Base-by-base conservation (phyloP, 2,888 invertebrate species). In the Heliconius ismenius region DNA sequence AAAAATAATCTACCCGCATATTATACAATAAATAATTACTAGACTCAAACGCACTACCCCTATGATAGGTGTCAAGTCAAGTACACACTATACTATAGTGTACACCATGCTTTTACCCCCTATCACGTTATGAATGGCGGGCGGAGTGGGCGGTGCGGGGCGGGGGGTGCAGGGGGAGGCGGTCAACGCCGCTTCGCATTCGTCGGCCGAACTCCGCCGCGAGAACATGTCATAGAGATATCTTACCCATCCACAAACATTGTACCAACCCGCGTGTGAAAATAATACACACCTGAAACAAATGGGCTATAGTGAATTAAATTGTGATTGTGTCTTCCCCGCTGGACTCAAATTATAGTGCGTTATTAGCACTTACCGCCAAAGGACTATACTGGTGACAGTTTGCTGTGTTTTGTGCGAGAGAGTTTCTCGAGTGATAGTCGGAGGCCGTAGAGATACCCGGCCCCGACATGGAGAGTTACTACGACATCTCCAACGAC, bases 401-500 rank as follows among this genome's bases (percentile, higher is more conserved):
- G 91, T 90, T 89, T 83, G 87, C 85, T 84, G 91, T 89, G 88
- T 87, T 87, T 85, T 87, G 88, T 90, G 90, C 85, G 87, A 81
- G 86, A 86, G 86, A 86, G 86, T 88, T 87, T 86, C 84, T 83
- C 84, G 83, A 84, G 86, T 83, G 86, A 78, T 83, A 83, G 90
- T 89, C 90, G 91, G 90, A 89, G 89, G 90, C 89, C 89, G 89
- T 85, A 83, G 83, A 81, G 84, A 82, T 83, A 83, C 87, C 90
- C 89, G 91, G 91, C 91, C 91, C 92, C 89, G 91, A 91, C 87
- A 96, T 96, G 96, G 96, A 96, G 93, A 95, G 95, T 85, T 97
- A 96, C 93, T 97, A 96, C 93, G 97, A 97, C 92, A 96, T 96
- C 89, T 96, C 95, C 85, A 95, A 95, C 80, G 96, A 96, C 92